These are phyloP conservation scores for Ceratothoa steindachneri DNA, from an alignment of 2,888 invertebrate species.

Conservation along the genomic window DNA sequence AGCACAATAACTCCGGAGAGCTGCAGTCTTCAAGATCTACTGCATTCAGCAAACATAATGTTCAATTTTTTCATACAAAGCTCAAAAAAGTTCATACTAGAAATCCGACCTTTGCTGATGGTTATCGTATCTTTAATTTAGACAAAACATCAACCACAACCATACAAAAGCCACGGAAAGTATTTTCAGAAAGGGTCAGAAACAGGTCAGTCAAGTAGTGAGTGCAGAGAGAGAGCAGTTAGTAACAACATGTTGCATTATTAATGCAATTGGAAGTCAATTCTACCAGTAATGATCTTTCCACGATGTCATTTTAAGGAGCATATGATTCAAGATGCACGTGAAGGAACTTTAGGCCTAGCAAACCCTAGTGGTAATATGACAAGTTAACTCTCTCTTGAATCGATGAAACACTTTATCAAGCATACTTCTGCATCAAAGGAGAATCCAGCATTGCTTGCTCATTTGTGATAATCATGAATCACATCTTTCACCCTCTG, in stretches of 20 bases:
- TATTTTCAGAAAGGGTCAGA: constrained; percentile 48
- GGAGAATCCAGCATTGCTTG: constrained; percentile 45
- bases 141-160: constrained; percentile 49
- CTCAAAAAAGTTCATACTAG: constrained; percentile 6
- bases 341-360: constrained; percentile 51
- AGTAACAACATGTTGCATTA: constrained; percentile 44
- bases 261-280: no score
- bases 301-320: constrained; percentile 34
- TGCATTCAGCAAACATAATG: constrained; percentile 8
- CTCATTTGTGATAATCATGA: constrained; percentile 49
- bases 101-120: constrained; percentile 15
- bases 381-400: constrained; percentile 47
- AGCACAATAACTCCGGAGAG: constrained; percentile 16
- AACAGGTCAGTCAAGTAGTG: constrained; percentile 33
- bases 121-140: constrained; percentile 41
- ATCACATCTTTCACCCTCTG: constrained; percentile 47
- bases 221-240: constrained; percentile 34
- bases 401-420: constrained; percentile 49
- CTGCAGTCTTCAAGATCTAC: constrained; percentile 23
- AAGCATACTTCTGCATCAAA: constrained; percentile 43
- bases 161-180: constrained; percentile 48
- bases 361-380: constrained; percentile 50
- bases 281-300: constrained; percentile 44
- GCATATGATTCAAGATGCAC: constrained; percentile 51
- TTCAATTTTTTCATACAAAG: neutral